Evolutionary conservation across 1,140 invertebrate genomes (phyloP).

Genomic region (Aphelinus certus): DNA sequence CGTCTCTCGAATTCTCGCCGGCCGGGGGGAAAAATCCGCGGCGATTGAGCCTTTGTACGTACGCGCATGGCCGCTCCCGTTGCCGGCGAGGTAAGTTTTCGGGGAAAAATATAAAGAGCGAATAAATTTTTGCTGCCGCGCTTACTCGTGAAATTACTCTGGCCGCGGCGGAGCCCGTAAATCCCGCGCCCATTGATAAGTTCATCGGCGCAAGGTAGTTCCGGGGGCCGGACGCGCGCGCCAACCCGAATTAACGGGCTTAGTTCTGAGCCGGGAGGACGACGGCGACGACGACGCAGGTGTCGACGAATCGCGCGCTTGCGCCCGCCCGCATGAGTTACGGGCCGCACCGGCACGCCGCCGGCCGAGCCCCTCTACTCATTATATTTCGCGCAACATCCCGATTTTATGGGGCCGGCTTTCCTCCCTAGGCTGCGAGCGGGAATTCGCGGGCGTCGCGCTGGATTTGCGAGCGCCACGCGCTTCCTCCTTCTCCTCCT

Average conservation of each 20-base stretch:
- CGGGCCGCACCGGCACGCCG: conserved; percentile 59
- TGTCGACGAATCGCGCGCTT: conserved; percentile 50
- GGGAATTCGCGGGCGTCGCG: background rate
- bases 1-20: no score
- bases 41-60: no score
- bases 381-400: conserved; percentile 67
- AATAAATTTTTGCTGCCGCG: background rate
- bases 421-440: conserved; percentile 15
- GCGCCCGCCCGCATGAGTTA: conserved; percentile 56
- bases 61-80: background rate
- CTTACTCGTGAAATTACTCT: background rate
- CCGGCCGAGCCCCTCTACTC: conserved; percentile 48
- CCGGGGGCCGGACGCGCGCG: background rate
- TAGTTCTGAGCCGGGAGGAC: conserved; percentile 49
- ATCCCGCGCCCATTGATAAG: background rate
- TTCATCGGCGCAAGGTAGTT: no score
- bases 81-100: no score
- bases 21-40: no score
- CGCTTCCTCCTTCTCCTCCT: background rate
- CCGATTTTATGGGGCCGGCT: conserved; percentile 63
- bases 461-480: conserved; percentile 7
- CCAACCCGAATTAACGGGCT: conserved; percentile 64
- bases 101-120: no score
- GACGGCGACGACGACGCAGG: conserved; percentile 54
- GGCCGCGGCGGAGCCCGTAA: background rate